A percentile compares a stretch with the other conserved stretches of the same genome.
These are phyloP conservation scores for Leptogaster cylindrica DNA, from an alignment of 2,888 invertebrate genomes.

Conservation along the genomic window DNA sequence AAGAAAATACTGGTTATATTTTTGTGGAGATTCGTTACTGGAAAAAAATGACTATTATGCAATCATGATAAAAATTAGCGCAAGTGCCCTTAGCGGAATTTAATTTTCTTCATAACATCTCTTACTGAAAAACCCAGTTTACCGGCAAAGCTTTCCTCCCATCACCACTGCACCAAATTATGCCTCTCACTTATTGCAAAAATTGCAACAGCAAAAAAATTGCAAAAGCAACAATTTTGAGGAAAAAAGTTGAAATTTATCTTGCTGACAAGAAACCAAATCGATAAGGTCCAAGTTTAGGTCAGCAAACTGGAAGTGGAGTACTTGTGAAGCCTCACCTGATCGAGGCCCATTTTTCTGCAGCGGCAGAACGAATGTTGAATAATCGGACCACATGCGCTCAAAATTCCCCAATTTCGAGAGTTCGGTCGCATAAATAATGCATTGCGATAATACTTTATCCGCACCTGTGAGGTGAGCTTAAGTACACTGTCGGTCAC, in stretches of 20 bases:
- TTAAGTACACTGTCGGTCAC: slow-evolving; percentile 17
- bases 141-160: slow-evolving; percentile 1
- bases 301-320: slow-evolving; percentile 1
- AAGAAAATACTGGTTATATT: too few species aligned
- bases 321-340: neutral
- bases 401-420: slow-evolving; percentile 1
- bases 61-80: neutral
- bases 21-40: too few species aligned
- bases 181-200: slow-evolving; percentile 35
- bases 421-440: slow-evolving; percentile 29
- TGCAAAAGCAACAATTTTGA: neutral
- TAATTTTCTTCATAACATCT: slow-evolving; percentile 18
- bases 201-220: neutral
- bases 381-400: slow-evolving; percentile 18
- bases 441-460: slow-evolving; percentile 20
- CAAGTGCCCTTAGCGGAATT: slow-evolving; percentile 20
- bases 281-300: slow-evolving; percentile 18
- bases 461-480: slow-evolving; percentile 19
- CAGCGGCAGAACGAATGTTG: neutral
- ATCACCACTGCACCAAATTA: slow-evolving; percentile 10
- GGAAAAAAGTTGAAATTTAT: slow-evolving; percentile 7
- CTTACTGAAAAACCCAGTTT: neutral
- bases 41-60: too few species aligned
- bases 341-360: neutral
- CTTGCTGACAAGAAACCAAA: slow-evolving; percentile 27